Evolutionary conservation across 2,113 vertebrate species (phyloP), one percentile per base, ranked within the genome.

Genomic region (Cardinalis cardinalis): DNA sequence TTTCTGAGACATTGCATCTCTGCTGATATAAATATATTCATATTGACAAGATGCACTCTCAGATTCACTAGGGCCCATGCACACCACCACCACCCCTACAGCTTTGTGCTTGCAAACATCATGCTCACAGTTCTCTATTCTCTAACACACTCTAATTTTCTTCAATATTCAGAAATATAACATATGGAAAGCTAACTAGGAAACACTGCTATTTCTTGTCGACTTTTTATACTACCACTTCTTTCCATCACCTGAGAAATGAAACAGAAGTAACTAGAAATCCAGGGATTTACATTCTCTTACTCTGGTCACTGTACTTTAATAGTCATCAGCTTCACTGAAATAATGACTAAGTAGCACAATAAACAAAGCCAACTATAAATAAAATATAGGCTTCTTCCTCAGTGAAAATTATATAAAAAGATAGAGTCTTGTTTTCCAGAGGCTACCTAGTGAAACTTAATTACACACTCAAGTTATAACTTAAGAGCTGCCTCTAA

Each of bases 311-410:
- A 60, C 73, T 71, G 36, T 59, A 68, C 14, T 77, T 77, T 53
- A 70, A 58, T 3, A 89, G 23, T 71, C 53, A 43, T 71, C 69
- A 59, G 40, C 41, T 74, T 88, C 73, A 87, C 52, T 60, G 56
- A 88, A 95, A 59, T 73, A 85, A 74, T 24, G 53, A 92, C 31
- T 34, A 59, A 96, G 56, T 3, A 88, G 61, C 56, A 63, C 44
- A 92, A 70, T 41, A 90, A 94, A 86, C 43, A 92, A 76, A 86
- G 43, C 8, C 52, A 92, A 72, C 31, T 68, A 58, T 64, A 94
- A 96, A 94, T 70, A 70, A 65, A 92, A 40, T 31, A 71, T 14
- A 55, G 69, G 31, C 19, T 17, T 77, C 23, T 73, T 84, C 60
- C 34, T 76, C 11, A 2, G 48, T 55, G 44, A 40, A 88, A 83